phyloP scores from a whole-genome alignment of 2,888 invertebrate genomes.

The Alsophila aescularia region DNA sequence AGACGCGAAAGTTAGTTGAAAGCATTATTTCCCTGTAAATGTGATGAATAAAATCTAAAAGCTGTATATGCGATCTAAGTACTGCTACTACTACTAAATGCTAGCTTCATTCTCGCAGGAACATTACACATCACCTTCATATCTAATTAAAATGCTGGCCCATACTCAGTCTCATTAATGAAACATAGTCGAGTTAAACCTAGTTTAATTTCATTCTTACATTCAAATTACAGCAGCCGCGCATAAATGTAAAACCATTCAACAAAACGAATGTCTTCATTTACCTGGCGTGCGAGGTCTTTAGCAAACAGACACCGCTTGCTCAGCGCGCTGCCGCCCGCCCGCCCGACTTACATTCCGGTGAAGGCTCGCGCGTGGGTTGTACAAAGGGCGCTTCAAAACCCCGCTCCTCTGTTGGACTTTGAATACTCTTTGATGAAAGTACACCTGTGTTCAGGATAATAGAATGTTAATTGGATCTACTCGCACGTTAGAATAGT shows the following conservation, averaged over 20 bases:
- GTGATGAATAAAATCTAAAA: too few relatives aligned
- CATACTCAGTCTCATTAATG: too few relatives aligned
- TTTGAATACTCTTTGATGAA: conserved; percentile 1
- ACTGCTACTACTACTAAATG: too few relatives aligned
- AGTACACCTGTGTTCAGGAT: not conserved
- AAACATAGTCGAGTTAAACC: too few relatives aligned
- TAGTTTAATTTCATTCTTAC: too few relatives aligned
- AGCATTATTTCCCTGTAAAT: not conserved
- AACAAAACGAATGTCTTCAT: not conserved
- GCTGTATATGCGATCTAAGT: too few relatives aligned
- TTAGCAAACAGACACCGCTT: not conserved
- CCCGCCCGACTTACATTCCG: not conserved
- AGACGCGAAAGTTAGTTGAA: not conserved
- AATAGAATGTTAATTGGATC: not conserved
- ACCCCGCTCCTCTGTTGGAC: not conserved
- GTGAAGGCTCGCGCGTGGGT: not conserved
- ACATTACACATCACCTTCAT: too few relatives aligned
- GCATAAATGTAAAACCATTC: not conserved
- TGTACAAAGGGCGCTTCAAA: conserved; percentile 1
- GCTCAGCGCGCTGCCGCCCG: not conserved
- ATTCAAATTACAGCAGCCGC: not conserved
- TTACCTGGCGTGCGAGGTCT: not conserved
- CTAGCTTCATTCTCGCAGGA: too few relatives aligned
- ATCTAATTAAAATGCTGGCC: too few relatives aligned
- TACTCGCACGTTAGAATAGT: not conserved